Evolutionary conservation across 23 tunicate genomes (phyloP).

Genomic region (Trididemnum nubilum): DNA sequence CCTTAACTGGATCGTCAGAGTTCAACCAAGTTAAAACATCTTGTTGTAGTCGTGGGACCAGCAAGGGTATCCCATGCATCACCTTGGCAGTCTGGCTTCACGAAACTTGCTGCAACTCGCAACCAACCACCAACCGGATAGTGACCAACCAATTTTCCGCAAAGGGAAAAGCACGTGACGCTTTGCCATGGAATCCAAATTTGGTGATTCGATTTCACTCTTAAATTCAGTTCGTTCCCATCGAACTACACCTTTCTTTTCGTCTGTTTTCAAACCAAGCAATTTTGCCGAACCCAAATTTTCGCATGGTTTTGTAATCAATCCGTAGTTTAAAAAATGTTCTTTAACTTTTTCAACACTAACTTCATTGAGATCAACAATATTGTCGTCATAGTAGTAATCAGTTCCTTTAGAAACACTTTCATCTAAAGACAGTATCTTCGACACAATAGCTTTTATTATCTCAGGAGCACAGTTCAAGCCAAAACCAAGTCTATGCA

Average conservation of each 20-base stretch:
- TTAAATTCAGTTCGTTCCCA: neutral
- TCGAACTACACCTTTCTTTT: neutral
- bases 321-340: slow-evolving; percentile 4
- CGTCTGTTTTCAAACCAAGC: neutral
- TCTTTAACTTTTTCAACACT: neutral
- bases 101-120: slow-evolving; percentile 24
- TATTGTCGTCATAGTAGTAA: slow-evolving; percentile 9
- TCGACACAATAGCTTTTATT: too few species aligned
- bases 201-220: neutral
- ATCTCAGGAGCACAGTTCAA: too few species aligned
- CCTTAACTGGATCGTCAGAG: slow-evolving; percentile 26
- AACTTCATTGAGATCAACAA: slow-evolving; percentile 12
- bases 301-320: neutral
- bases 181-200: slow-evolving; percentile 3
- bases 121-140: slow-evolving; percentile 34
- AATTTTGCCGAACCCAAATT: neutral
- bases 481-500: too few species aligned
- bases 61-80: neutral
- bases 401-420: slow-evolving; percentile 1
- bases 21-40: neutral
- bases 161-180: slow-evolving; percentile 20
- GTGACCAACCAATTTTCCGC: slow-evolving; percentile 24
- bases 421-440: slow-evolving; percentile 1
- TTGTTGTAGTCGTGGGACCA: neutral
- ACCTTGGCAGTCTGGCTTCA: neutral